These are phyloP conservation scores for Cathartes aura DNA, from an alignment of 2,113 vertebrate species.

Conservation along the genomic window DNA sequence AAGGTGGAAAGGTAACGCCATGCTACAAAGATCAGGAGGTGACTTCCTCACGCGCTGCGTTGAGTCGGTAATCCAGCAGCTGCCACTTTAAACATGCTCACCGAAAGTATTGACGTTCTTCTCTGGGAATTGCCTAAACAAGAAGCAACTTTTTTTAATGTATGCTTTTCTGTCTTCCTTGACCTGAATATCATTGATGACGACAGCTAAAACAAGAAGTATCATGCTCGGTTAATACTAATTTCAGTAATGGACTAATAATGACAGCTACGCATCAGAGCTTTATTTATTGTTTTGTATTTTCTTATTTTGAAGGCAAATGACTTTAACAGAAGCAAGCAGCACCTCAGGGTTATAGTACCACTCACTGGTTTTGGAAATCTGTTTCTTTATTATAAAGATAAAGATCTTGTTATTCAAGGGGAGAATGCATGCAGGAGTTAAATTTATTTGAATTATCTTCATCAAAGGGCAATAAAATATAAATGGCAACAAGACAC, in stretches of 20 bases:
- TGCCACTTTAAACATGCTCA: not conserved
- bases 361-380: not conserved
- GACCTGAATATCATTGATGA: not conserved
- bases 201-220: not conserved
- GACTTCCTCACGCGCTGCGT: not conserved
- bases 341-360: not conserved
- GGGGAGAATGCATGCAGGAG: not conserved
- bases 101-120: not conserved
- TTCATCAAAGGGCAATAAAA: not conserved
- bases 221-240: rapidly evolving
- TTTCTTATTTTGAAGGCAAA: not conserved
- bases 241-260: not conserved
- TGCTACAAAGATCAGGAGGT: not conserved
- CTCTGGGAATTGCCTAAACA: not conserved
- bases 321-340: not conserved
- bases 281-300: not conserved
- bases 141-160: not conserved
- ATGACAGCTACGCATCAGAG: not conserved
- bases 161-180: not conserved
- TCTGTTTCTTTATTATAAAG: not conserved
- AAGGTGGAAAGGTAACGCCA: not conserved
- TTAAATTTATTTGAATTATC: not conserved
- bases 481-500: not conserved
- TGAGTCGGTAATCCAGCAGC: not conserved
- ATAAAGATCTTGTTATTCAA: not conserved